These are phyloP conservation scores for Lacerta bilineata DNA, from an alignment of 2,797 vertebrate species.

Conservation along the genomic window DNA sequence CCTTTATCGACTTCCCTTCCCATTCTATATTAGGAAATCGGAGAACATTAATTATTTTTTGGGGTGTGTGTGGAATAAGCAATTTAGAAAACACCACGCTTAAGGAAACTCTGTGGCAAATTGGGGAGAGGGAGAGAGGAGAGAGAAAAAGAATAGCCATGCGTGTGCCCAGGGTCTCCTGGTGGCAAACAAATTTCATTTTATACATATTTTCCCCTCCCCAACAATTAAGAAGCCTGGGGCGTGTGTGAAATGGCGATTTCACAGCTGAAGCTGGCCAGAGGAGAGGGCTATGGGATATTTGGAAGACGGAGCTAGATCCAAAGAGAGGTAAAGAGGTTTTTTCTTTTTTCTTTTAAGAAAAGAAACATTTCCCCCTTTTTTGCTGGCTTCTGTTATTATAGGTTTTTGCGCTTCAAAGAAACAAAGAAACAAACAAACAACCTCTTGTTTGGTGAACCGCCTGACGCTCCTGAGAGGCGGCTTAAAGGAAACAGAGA, in stretches of 20 bases:
- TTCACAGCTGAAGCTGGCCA: conserved; percentile 87
- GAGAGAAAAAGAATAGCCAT: background rate
- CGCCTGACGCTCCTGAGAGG: no score
- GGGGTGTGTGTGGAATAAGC: background rate
- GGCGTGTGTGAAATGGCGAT: conserved; percentile 95
- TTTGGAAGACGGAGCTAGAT: no score
- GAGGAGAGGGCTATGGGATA: conserved; percentile 61
- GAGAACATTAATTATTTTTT: background rate
- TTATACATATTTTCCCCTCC: background rate
- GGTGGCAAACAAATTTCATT: background rate
- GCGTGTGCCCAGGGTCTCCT: conserved; percentile 4
- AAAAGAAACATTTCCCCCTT: no score
- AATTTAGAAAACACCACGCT: background rate
- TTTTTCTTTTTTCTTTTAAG: no score
- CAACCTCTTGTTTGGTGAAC: no score
- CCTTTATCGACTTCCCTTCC: background rate
- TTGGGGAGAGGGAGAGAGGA: background rate
- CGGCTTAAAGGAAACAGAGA: no score
- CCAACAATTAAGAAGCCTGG: conserved; percentile 95
- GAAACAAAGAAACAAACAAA: no score
- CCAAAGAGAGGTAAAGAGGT: no score
- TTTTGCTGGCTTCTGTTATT: no score
- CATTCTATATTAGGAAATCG: background rate
- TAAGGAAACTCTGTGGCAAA: background rate
- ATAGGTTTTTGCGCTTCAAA: no score